Percentiles rank a stretch among this genome's conserved stretches.
phyloP scores from a whole-genome alignment of 2,888 invertebrate species.

The Nymphalis polychloros region DNA sequence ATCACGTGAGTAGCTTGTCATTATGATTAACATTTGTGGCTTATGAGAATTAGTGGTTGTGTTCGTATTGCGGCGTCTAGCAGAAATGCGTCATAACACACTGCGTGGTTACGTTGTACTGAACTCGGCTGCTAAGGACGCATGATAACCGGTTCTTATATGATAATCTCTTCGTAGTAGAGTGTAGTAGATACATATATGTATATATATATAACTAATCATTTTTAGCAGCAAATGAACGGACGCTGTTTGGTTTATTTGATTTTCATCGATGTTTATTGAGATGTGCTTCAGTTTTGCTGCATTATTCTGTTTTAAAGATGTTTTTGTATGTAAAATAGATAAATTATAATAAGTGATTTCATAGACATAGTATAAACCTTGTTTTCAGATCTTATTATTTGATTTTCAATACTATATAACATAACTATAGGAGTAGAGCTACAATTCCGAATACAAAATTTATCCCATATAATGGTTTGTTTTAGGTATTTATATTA shows the following conservation, averaged over 20 bases:
- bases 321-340: too few species aligned
- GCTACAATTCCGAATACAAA: too few species aligned
- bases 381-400: too few species aligned
- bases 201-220: conserved; percentile 5
- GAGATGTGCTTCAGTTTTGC: too few species aligned
- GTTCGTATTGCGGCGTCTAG: conserved; percentile 11
- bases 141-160: conserved; percentile 39
- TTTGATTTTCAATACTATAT: too few species aligned
- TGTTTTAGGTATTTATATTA: too few species aligned
- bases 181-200: conserved; percentile 15
- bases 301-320: too few species aligned
- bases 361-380: too few species aligned
- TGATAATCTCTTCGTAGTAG: conserved; percentile 10
- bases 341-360: too few species aligned
- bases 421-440: too few species aligned
- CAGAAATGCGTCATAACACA: conserved; percentile 44
- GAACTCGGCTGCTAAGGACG: conserved; percentile 36
- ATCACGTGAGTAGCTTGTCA: conserved; percentile 52
- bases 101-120: conserved; percentile 48
- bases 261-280: too few species aligned
- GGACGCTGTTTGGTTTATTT: not conserved
- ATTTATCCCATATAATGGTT: too few species aligned
- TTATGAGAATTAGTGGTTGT: not conserved
- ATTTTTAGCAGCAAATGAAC: conserved; percentile 13
- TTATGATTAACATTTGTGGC: conserved; percentile 11